Evolutionary conservation across 2,797 vertebrate genomes (phyloP), one percentile per base, ranked within the genome.

Genomic region (Melanotaenia nigrans): DNA sequence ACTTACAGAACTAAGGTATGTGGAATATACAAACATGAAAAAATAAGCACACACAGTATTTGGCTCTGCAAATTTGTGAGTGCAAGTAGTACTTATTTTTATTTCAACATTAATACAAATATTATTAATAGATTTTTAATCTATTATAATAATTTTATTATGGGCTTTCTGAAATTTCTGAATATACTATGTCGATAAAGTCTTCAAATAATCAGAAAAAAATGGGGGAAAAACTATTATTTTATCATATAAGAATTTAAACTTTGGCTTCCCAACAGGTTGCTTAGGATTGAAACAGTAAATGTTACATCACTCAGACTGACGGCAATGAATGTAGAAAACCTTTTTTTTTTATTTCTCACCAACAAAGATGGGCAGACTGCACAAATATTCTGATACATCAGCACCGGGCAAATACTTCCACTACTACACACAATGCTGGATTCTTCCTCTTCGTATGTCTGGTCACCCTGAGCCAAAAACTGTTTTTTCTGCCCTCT

Each of bases 1-100:
- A 89, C 92, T 22, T 86, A 93, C 80, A 97, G 93, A 92, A 97
- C 95, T 56, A 96, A 97, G 96, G 97, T 94, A 68, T 16, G 32
- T 20, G 13, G 20, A 66, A 14, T 1, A 53, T 55, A 18, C 36
- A 65, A 12, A 30, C 18, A 38, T 28, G 5, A 53, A 25, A 55
- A 18, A 64, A 49, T 8, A 49, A 13, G 60, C 51, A 60, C 42
- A 62, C 5, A 1, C 20, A 16, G 18, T 35, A 11, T 13, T 10
- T 49, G 2, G 12, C 13, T 55, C 24, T 7, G 24, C 4, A 54
- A 54, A 28, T 13, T 13, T 54, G 24, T 20, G 42, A 5, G 4
- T 1, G 18, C 42, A 20, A 3, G 14, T 18, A n/a, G 38, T 40
- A 47, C 18, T 47, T 47, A 20, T 1, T 47, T 47, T 47, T n/a